A percentile compares a stretch with the other conserved stretches of the same genome.
These are phyloP conservation scores for Gryon sp. DNA, from an alignment of 1,140 invertebrate genomes.

Conservation along the genomic window DNA sequence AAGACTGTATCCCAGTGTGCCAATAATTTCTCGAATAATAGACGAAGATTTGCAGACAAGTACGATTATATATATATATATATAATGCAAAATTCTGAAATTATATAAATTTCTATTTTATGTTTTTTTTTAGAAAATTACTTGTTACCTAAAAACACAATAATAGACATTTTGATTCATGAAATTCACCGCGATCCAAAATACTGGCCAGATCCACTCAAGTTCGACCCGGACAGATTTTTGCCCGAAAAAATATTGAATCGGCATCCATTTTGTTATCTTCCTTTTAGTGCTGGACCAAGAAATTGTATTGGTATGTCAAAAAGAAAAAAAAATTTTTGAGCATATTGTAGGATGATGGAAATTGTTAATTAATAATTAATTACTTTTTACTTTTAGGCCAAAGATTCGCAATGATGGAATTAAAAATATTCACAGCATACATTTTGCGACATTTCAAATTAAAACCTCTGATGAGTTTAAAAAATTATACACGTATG, in stretches of 20 bases:
- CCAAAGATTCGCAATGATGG: constrained; percentile 89
- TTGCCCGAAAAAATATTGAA: constrained; percentile 5
- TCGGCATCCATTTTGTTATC: neutral
- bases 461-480: constrained; percentile 72
- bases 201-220: constrained; percentile 12
- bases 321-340: too few species aligned
- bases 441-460: constrained; percentile 84
- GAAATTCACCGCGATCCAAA: constrained; percentile 4
- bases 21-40: too few species aligned
- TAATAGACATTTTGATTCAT: neutral
- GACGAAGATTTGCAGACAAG: too few species aligned
- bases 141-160: neutral
- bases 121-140: neutral
- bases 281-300: constrained; percentile 10
- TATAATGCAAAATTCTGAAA: too few species aligned
- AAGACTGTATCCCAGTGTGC: too few species aligned
- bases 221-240: constrained; percentile 33
- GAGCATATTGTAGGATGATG: neutral
- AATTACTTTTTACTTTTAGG: too few species aligned
- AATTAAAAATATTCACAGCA: constrained; percentile 85
- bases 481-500: neutral
- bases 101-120: too few species aligned
- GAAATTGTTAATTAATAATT: too few species aligned
- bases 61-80: too few species aligned
- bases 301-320: constrained; percentile 24